phyloP scores from a whole-genome alignment of 1,140 invertebrate species.

The Pachypsylla venusta region DNA sequence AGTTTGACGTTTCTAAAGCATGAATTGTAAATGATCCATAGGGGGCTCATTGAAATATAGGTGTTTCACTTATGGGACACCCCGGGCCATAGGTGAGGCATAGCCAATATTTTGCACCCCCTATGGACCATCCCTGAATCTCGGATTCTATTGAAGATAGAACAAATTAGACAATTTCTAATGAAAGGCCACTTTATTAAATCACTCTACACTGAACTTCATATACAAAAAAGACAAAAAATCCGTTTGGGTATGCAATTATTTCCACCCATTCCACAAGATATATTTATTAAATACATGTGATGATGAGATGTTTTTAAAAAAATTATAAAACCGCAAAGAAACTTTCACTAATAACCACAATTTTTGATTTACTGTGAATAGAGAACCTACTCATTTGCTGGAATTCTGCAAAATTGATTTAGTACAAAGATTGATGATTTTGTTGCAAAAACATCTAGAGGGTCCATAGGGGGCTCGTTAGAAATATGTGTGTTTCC shows the following conservation, averaged over 20 bases:
- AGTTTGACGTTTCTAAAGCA: too few species aligned
- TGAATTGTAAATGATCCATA: too few species aligned
- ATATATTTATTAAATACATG: background rate
- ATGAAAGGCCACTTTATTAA: too few species aligned
- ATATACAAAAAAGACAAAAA: background rate
- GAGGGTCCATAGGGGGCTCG: too few species aligned
- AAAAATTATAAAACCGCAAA: background rate
- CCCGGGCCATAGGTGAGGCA: background rate
- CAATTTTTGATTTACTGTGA: background rate
- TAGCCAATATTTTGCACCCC: background rate
- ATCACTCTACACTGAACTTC: too few species aligned
- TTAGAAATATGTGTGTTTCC: too few species aligned
- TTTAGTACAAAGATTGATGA: background rate
- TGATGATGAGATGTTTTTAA: background rate
- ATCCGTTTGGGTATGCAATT: too few species aligned
- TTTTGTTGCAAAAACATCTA: background rate
- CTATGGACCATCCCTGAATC: background rate
- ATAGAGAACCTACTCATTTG: background rate
- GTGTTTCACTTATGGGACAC: too few species aligned
- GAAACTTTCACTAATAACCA: background rate
- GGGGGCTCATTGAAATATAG: too few species aligned
- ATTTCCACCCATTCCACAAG: background rate
- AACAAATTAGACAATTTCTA: background rate
- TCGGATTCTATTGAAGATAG: background rate
- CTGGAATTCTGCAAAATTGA: background rate